Evolutionary conservation across 1,140 invertebrate species (phyloP), one percentile per base, ranked within the genome.

Genomic region (Drusus annulatus): DNA sequence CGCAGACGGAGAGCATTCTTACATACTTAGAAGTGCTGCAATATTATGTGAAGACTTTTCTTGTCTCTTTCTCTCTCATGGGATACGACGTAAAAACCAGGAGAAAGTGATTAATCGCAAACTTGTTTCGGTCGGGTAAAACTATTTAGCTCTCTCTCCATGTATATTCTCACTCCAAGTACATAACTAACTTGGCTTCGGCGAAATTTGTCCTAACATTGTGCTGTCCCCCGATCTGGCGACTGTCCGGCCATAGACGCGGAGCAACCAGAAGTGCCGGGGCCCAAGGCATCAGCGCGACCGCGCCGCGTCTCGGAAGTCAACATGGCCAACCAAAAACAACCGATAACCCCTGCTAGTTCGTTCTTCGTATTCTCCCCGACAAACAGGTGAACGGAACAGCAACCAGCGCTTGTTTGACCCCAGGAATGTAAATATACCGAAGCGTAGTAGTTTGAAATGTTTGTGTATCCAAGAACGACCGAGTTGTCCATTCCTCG

Each of bases 331-430:
- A 96, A 93, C 82, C 94, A 98, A 91, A 95, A 94, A 87, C 94
- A 96, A 89, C 98, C 98, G 75, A 99, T 99, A 88, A 98, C 98
- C 83, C 94, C 95, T 86, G 95, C 94, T 86, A 94, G 95, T 87
- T 97, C 98, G 84, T 98, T 99, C 90, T 99, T 99, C 93, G 91
- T 99, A 88, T 98, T 99, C 90, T 96, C 95, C 84, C 95, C 94
- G 87, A 97, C 93, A 36, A 99, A 98, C 93, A 96, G 94, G 96
- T 98, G 91, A 76, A 74, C 15, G 25, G 62, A n/a, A 25, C 25
- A 13, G 36, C 36, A 16, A 21, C 5, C 36, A 25, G 3, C 36
- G 7, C 31, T n/a, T 21, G 17, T 65, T 65, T 25, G 31, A 16
- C 6, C 21, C 21, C 25, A 65, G 62, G 25, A 65, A 65, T 65